These are phyloP conservation scores for Steinernema carpocapsae DNA, from an alignment of 2,888 invertebrate genomes.

Conservation along the genomic window DNA sequence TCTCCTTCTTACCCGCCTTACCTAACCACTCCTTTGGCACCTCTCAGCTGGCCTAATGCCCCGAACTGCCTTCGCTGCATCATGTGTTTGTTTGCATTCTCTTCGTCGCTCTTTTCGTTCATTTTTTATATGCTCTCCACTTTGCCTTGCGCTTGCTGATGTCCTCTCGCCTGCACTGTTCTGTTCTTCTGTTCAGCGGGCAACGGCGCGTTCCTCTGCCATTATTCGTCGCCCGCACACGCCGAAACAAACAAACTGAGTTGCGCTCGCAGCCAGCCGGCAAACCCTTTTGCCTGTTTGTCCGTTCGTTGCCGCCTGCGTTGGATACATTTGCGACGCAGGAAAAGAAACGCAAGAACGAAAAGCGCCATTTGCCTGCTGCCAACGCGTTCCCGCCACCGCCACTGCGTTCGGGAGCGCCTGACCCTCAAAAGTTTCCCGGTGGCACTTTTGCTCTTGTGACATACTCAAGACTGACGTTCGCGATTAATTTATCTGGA, in stretches of 20 bases:
- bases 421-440: slow-evolving; percentile 18
- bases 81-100: slow-evolving; percentile 27
- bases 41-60: background rate
- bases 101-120: slow-evolving; percentile 23
- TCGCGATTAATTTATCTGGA: too few species aligned
- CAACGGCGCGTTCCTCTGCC: too few species aligned
- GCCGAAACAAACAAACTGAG: slow-evolving; percentile 23
- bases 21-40: slow-evolving; percentile 5
- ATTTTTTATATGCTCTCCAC: slow-evolving; percentile 22
- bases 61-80: background rate
- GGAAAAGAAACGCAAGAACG: too few species aligned
- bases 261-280: background rate
- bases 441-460: background rate
- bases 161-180: too few species aligned
- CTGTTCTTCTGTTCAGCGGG: too few species aligned
- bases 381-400: background rate
- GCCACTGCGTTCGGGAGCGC: background rate
- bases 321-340: background rate
- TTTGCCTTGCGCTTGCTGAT: background rate
- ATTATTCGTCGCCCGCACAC: background rate
- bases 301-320: background rate
- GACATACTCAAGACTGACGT: too few species aligned
- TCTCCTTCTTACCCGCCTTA: background rate
- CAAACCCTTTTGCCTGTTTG: background rate
- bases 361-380: too few species aligned